Evolutionary conservation across 2,888 invertebrate species (phyloP).

Genomic region (Tanypteryx hageni): DNA sequence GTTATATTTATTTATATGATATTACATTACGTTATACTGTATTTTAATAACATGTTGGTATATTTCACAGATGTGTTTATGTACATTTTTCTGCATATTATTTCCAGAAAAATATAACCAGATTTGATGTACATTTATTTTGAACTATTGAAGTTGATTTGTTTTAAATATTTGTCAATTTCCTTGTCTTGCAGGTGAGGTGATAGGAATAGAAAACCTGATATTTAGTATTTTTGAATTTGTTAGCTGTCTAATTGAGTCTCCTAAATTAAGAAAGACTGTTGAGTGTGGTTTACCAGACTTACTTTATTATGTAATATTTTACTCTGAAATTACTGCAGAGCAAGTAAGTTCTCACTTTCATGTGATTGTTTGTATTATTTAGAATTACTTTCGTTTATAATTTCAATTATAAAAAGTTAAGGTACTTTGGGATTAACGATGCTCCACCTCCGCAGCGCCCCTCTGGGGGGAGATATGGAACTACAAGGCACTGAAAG

Average conservation of each 20-base stretch:
- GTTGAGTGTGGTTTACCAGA: constrained; percentile 81
- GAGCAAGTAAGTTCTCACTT: constrained; percentile 77
- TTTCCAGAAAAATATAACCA: no score
- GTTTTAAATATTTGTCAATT: constrained; percentile 64
- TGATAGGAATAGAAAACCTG: constrained; percentile 81
- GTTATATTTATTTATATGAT: no score
- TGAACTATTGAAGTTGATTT: not conserved
- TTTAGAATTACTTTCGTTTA: not conserved
- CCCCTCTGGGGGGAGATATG: no score
- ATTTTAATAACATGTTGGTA: no score
- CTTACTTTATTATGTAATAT: constrained; percentile 81
- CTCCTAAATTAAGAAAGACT: constrained; percentile 77
- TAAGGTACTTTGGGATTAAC: no score
- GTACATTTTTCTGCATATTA: no score
- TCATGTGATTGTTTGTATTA: not conserved
- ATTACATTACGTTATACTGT: no score
- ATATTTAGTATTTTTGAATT: constrained; percentile 84
- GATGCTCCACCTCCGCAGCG: no score
- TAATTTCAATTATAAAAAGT: no score
- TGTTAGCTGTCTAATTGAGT: constrained; percentile 80
- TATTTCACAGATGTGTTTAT: no score
- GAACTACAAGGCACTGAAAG: no score
- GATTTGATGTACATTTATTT: no score
- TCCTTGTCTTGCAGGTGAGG: constrained; percentile 77
- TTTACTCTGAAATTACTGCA: constrained; percentile 84